phyloP scores from a whole-genome alignment of 1,140 invertebrate genomes.

The Drosophila pandora region DNA sequence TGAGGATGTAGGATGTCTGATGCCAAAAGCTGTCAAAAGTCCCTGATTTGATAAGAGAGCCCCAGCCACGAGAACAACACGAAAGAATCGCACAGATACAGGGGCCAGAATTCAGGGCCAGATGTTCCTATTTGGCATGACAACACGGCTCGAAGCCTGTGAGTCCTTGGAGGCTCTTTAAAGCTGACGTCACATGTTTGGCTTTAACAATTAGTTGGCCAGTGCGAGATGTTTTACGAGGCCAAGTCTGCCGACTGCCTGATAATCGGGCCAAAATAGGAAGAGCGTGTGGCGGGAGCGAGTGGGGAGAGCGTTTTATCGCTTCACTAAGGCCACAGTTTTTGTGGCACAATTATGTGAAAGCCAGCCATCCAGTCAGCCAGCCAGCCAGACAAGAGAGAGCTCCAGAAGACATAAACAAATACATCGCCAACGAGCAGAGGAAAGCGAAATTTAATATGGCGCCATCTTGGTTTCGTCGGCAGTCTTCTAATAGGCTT shows the following conservation, averaged over 20 bases:
- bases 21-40: conserved; percentile 73
- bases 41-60: conserved; percentile 65
- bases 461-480: conserved; percentile 59
- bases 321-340: conserved; percentile 50
- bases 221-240: conserved; percentile 22
- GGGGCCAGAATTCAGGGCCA: conserved; percentile 10
- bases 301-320: conserved; percentile 37
- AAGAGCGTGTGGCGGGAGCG: background rate
- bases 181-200: conserved; percentile 13
- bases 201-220: conserved; percentile 51
- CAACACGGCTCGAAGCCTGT: conserved; percentile 23
- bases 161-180: conserved; percentile 9
- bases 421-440: conserved; percentile 35
- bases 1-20: conserved; percentile 39
- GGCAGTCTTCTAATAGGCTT: conserved; percentile 60
- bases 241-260: conserved; percentile 16
- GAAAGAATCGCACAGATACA: conserved; percentile 1
- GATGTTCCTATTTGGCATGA: conserved; percentile 56
- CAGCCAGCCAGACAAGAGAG: conserved; percentile 1
- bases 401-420: conserved; percentile 50
- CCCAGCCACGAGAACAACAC: conserved; percentile 25
- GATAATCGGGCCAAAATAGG: conserved; percentile 27
- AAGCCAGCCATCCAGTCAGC: background rate
- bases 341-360: conserved; percentile 60
- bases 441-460: conserved; percentile 68